Percentiles rank a stretch among this genome's conserved stretches.
Conservation (phyloP, 2,888 invertebrate species). For the Eristalinus sepulchralis region DNA sequence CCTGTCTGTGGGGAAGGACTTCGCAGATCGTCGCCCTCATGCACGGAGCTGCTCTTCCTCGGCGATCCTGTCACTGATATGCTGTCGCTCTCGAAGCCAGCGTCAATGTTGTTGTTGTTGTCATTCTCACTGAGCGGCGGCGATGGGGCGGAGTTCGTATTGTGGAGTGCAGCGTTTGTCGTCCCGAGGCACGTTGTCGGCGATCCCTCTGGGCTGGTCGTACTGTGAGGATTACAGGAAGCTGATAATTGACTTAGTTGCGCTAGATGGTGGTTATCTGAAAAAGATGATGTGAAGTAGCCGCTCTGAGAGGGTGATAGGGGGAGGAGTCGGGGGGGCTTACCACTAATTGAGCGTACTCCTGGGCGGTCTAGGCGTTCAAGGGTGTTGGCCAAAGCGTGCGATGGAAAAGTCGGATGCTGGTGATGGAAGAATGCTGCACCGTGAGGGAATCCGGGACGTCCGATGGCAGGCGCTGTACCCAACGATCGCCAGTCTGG, state of each 20-base stretch:
- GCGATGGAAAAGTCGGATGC: constrained; percentile 83
- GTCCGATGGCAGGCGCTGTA: constrained; percentile 77
- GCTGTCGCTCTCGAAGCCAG: constrained; percentile 81
- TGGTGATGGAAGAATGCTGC: constrained; percentile 82
- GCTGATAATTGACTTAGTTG: constrained; percentile 77
- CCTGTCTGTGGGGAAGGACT: constrained; percentile 79
- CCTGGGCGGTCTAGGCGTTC: constrained; percentile 80
- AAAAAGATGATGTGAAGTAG: constrained; percentile 21
- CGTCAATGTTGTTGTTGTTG: constrained; percentile 80
- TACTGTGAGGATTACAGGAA: constrained; percentile 85
- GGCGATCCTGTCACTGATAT: constrained; percentile 82
- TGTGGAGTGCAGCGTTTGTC: constrained; percentile 72
- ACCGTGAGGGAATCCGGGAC: constrained; percentile 78
- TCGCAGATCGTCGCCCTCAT: constrained; percentile 79
- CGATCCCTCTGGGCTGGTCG: constrained; percentile 87
- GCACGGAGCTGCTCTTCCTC: constrained; percentile 81
- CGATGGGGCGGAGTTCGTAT: constrained; percentile 78
- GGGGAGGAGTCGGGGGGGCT: constrained; percentile 14
- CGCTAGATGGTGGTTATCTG: constrained; percentile 75
- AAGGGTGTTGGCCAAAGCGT: constrained; percentile 81
- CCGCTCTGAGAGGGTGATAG: too few relatives aligned
- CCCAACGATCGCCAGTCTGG: constrained; percentile 84
- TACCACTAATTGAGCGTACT: constrained; percentile 77
- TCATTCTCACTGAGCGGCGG: constrained; percentile 78
- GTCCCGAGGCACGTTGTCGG: constrained; percentile 78